Evolutionary conservation across 2,797 vertebrate species (phyloP).

Genomic region (Spea hammondii): DNA sequence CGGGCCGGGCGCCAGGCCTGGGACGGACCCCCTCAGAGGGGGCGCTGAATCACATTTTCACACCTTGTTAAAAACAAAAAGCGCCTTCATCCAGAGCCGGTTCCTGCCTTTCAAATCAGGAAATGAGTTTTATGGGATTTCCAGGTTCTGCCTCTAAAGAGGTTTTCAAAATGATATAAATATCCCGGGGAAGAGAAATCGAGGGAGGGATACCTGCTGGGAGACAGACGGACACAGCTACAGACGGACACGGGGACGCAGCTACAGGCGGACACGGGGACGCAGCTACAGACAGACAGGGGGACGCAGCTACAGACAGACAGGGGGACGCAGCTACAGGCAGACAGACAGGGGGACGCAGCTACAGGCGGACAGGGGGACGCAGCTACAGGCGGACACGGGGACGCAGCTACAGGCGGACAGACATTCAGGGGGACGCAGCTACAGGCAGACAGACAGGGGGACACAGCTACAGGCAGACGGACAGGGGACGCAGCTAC

Average conservation of each 20-base stretch:
- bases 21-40: constrained; percentile 37
- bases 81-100: constrained; percentile 30
- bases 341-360: not conserved
- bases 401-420: too few species aligned
- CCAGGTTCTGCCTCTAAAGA: constrained; percentile 35
- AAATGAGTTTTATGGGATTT: constrained; percentile 51
- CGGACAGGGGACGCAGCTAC: not conserved
- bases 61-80: constrained; percentile 49
- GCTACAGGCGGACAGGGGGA: not conserved
- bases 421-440: not conserved
- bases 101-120: constrained; percentile 43
- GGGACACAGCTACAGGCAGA: not conserved
- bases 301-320: not conserved
- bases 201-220: not conserved
- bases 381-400: too few species aligned
- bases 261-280: not conserved
- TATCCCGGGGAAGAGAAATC: not conserved
- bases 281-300: not conserved
- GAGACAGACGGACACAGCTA: not conserved
- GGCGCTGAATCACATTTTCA: constrained; percentile 50
- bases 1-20: constrained; percentile 25
- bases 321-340: not conserved
- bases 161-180: constrained; percentile 30
- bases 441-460: not conserved
- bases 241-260: not conserved